A percentile compares a stretch with the other conserved stretches of the same genome.
Evolutionary conservation across 1,140 invertebrate species (phyloP).

Genomic region (Drosophila kikkawai): DNA sequence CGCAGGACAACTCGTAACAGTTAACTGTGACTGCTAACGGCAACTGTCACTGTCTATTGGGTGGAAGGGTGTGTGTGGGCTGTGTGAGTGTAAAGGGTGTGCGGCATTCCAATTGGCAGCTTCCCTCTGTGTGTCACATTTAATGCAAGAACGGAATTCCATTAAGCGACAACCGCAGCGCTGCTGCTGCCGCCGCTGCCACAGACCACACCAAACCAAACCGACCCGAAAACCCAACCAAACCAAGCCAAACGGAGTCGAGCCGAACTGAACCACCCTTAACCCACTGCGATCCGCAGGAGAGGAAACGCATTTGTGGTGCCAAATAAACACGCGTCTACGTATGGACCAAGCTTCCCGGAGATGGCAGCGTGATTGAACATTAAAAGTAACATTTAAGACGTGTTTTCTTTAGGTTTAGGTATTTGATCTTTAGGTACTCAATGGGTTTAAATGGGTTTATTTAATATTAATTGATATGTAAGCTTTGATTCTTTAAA

Average conservation of each 20-base stretch:
- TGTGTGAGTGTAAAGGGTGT: slow-evolving; percentile 7
- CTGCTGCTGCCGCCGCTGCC: slow-evolving; percentile 59
- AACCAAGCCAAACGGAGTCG: slow-evolving; percentile 21
- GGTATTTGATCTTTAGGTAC: not conserved
- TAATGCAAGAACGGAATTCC: slow-evolving; percentile 82
- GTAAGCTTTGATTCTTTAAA: not conserved
- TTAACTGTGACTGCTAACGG: slow-evolving; percentile 57
- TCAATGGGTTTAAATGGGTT: too few species aligned
- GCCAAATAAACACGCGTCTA: slow-evolving; percentile 74
- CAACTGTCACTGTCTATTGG: slow-evolving; percentile 54
- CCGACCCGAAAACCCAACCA: slow-evolving; percentile 25
- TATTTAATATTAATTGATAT: not conserved
- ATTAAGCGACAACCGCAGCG: slow-evolving; percentile 81
- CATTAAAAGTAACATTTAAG: not conserved
- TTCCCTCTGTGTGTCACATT: slow-evolving; percentile 79
- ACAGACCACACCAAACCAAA: slow-evolving; percentile 60
- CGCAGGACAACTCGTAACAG: slow-evolving; percentile 65
- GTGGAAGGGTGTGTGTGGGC: slow-evolving; percentile 9
- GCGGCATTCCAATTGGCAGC: slow-evolving; percentile 79
- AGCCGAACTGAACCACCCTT: slow-evolving; percentile 30
- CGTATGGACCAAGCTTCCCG: slow-evolving; percentile 12
- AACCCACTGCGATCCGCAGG: slow-evolving; percentile 30
- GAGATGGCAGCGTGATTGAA: slow-evolving; percentile 33
- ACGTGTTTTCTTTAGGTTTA: not conserved
- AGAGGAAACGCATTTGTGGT: slow-evolving; percentile 80